Base-by-base conservation (phyloP, 2,113 vertebrate genomes). In the Lycocorax pyrrhopterus region DNA sequence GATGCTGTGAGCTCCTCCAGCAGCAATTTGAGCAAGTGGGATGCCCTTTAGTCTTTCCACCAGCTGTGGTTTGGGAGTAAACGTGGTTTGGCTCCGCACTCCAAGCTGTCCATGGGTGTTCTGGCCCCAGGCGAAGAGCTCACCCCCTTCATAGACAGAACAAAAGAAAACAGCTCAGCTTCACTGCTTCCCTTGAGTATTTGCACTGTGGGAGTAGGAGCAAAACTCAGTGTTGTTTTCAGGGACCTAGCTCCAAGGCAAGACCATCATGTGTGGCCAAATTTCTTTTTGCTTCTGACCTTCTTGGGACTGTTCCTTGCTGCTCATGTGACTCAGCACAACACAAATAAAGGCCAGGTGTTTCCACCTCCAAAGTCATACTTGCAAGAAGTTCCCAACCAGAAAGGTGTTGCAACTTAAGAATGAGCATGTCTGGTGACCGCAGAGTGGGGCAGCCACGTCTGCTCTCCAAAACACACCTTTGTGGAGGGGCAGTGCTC, bases 81-180 rank as follows among this genome's bases (percentile, higher is more conserved):
- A 93, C 1, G n/a, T 58, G 44, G 96, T 96, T 30, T 91, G 96
- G 46, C 95, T 98, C 26, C 98, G 98, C 74, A 99, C 43, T 82
- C 99, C 99, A 7, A 99, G 98, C 95, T 99, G 99, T 64, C 99
- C 99, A 0, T 96, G 97, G 30, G 79, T 62, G 59, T 99, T 99
- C 96, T 98, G 78, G 58, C 98, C 99, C 99, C 99, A 99, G 1
- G 98, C 97, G 95, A 99, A 99, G 87, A 99, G 97, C 66, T 99
- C 97, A 55, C 99, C 99, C 98, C 99, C 99, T 98, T 77, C 89
- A 97, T 3, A 25, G 26, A 91, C 53, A 80, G 52, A 90, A 93
- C 21, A 72, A 83, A 84, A 94, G 30, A 78, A 93, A 81, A 58
- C 13, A 81, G 23, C 21, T 93, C 58, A 64, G 33, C 37, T 33